These are phyloP conservation scores for Tenebrio molitor DNA, from an alignment of 1,140 invertebrate genomes.

Conservation along the genomic window DNA sequence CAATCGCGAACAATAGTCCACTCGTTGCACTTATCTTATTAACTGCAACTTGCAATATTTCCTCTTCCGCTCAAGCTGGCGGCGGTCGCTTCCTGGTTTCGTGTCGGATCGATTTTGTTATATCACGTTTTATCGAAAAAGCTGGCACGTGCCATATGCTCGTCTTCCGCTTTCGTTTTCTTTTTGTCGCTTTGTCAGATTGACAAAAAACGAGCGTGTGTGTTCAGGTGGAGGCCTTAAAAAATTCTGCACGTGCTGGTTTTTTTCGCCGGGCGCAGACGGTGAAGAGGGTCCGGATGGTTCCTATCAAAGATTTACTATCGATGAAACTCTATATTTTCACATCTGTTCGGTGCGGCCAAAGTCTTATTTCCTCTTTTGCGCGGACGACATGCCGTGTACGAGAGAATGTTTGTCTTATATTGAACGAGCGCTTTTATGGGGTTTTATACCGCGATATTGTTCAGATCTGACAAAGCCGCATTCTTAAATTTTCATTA, in stretches of 20 bases:
- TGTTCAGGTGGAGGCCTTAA: slow-evolving; percentile 24
- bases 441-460: background rate
- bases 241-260: slow-evolving; percentile 37
- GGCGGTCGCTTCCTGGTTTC: slow-evolving; percentile 34
- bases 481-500: too few species aligned
- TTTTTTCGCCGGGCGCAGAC: background rate
- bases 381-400: slow-evolving; percentile 13
- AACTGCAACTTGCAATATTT: slow-evolving; percentile 38
- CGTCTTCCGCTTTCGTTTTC: slow-evolving; percentile 42
- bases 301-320: background rate
- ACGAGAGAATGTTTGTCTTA: slow-evolving; percentile 24
- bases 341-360: slow-evolving; percentile 19
- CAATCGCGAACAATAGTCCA: slow-evolving; percentile 26
- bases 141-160: slow-evolving; percentile 25
- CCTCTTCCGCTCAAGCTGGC: slow-evolving; percentile 39
- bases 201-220: slow-evolving; percentile 34
- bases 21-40: slow-evolving; percentile 29
- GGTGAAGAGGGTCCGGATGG: background rate
- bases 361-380: slow-evolving; percentile 7
- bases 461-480: background rate
- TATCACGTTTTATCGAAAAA: background rate
- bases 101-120: slow-evolving; percentile 13
- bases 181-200: slow-evolving; percentile 3
- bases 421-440: background rate
- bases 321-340: slow-evolving; percentile 35